phyloP scores from a whole-genome alignment of 1,140 invertebrate species.

The Mizuhopecten yessoensis region DNA sequence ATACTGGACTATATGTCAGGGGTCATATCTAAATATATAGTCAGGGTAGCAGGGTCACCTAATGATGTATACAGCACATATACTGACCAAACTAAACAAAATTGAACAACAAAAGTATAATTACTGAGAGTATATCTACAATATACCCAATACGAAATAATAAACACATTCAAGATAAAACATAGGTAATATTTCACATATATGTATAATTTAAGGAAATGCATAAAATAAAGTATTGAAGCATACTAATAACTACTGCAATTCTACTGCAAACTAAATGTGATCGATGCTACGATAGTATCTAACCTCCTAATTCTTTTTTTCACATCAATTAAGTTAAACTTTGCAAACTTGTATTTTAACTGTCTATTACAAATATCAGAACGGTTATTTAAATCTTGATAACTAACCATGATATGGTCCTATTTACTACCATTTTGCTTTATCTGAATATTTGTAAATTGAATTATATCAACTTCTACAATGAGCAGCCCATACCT shows the following conservation, averaged over 20 bases:
- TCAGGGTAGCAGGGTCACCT: not conserved
- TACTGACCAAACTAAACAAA: constrained; percentile 34
- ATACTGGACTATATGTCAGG: not conserved
- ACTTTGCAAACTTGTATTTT: no score
- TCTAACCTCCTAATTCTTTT: no score
- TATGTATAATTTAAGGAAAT: not conserved
- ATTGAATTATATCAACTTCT: no score
- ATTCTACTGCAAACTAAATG: constrained; percentile 14
- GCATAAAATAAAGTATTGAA: not conserved
- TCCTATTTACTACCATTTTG: no score
- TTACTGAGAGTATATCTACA: not conserved
- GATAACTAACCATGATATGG: no score
- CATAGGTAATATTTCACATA: not conserved
- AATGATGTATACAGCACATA: constrained; percentile 12
- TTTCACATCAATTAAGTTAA: no score
- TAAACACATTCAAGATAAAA: constrained; percentile 19
- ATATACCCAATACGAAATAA: not conserved
- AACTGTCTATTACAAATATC: no score
- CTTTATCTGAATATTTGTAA: no score
- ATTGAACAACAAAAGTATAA: not conserved
- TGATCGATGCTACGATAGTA: not conserved
- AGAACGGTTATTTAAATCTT: no score
- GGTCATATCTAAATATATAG: not conserved
- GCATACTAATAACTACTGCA: not conserved
- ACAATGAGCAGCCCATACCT: no score